Conservation (phyloP, 2,797 vertebrate genomes). For the Alca torda region DNA sequence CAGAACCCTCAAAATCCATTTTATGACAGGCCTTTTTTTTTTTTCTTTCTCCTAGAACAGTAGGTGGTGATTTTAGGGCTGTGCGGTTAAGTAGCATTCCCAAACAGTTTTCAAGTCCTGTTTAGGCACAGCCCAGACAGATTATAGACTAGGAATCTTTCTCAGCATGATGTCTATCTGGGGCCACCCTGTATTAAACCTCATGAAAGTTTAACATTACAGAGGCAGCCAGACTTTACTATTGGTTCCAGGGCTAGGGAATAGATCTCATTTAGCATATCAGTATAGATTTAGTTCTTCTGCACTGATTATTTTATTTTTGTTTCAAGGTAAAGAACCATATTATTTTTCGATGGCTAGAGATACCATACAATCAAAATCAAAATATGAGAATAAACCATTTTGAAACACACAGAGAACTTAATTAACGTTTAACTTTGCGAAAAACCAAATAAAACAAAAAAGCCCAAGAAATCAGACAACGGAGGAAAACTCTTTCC, state of each 20-base stretch:
- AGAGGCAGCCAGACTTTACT: neutral
- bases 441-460: neutral
- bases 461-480: fast-evolving
- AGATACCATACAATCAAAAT: neutral
- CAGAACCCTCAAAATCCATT: neutral
- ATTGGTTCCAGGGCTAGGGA: neutral
- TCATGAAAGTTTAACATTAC: neutral
- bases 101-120: neutral
- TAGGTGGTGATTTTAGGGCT: neutral
- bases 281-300: neutral
- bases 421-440: neutral
- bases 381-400: neutral
- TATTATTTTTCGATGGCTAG: neutral
- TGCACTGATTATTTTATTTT: neutral
- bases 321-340: neutral
- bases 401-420: neutral
- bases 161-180: fast-evolving
- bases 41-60: neutral
- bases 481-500: neutral
- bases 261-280: neutral
- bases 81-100: neutral
- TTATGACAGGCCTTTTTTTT: neutral
- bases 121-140: neutral
- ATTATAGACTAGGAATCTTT: neutral
- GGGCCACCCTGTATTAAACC: neutral